phyloP scores from a whole-genome alignment of 2,797 vertebrate species.

The Scolopax rusticola region DNA sequence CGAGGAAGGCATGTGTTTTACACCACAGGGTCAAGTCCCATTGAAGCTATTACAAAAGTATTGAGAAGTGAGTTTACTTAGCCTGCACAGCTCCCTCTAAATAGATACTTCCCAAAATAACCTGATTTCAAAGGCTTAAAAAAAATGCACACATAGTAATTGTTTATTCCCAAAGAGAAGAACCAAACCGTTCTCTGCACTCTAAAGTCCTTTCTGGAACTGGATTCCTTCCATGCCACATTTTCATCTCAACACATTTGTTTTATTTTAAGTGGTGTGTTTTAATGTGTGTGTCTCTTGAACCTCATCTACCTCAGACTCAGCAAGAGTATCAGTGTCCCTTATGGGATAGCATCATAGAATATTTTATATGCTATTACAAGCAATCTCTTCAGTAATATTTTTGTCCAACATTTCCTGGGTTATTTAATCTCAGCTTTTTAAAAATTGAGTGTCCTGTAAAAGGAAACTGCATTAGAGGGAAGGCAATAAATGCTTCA shows the following conservation, averaged over 20 bases:
- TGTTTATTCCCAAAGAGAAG: background rate
- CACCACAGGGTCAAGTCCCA: background rate
- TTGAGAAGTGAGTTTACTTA: background rate
- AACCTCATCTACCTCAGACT: background rate
- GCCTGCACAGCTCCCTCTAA: background rate
- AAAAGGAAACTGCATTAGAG: background rate
- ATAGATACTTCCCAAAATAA: background rate
- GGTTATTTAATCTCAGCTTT: background rate
- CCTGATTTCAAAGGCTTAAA: background rate
- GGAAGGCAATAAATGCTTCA: constrained; percentile 40
- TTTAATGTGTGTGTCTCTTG: background rate
- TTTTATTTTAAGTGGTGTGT: background rate
- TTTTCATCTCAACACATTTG: background rate
- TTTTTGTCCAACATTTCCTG: background rate
- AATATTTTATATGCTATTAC: background rate
- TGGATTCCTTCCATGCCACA: background rate
- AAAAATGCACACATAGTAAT: background rate
- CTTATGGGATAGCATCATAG: background rate
- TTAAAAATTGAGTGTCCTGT: background rate
- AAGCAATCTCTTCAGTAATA: background rate
- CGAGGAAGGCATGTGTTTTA: background rate
- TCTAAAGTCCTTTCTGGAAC: background rate
- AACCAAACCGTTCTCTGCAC: background rate
- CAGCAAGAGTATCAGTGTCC: background rate
- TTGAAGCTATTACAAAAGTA: background rate